Evolutionary conservation across 2,113 vertebrate genomes (phyloP), one percentile per base, ranked within the genome.

Genomic region (Galbula dea): DNA sequence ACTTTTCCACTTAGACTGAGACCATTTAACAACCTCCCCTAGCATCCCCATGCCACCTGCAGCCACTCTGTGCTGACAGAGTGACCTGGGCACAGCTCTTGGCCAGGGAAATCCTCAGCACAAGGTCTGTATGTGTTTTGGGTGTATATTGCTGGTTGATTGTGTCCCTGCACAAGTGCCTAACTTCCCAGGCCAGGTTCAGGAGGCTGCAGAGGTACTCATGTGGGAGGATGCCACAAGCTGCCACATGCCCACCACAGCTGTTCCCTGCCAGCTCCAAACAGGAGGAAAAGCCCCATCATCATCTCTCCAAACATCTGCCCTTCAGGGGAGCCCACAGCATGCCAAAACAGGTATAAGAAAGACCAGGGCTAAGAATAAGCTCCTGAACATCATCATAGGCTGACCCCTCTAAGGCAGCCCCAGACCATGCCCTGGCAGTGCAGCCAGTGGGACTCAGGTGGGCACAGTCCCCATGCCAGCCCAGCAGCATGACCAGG

Each of bases 401-500:
- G 7, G 19, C 13, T 20, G 19, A 26, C 48, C 39, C 27, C 63
- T 32, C 30, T 0, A 4, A 12, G 63, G 39, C 39, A 39, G n/a
- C 10, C 41, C 41, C 41, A 43, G 41, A 11, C n/a, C n/a, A n/a
- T n/a, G n/a, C n/a, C n/a, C n/a, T n/a, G n/a, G n/a, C n/a, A n/a
- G n/a, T n/a, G n/a, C 41, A 43, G 41, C 41, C 19, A 0, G 57
- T 17, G 62, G 58, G 72, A 34, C 29, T 7, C 14, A 5, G 49
- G n/a, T 7, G 5, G 65, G 65, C 78, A 57, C 45, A 34, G 71
- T 15, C 37, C 83, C 83, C 92, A 49, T 0, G 0, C 32, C 20
- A 4, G 23, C 46, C 41, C 5, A 0, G 74, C 75, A 62, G 34
- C 84, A 39, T 0, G 0, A 32, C 34, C 20, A 37, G 23, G 13